Base-by-base conservation (phyloP, 1,140 invertebrate genomes). In the Leptinotarsa lineolata region DNA sequence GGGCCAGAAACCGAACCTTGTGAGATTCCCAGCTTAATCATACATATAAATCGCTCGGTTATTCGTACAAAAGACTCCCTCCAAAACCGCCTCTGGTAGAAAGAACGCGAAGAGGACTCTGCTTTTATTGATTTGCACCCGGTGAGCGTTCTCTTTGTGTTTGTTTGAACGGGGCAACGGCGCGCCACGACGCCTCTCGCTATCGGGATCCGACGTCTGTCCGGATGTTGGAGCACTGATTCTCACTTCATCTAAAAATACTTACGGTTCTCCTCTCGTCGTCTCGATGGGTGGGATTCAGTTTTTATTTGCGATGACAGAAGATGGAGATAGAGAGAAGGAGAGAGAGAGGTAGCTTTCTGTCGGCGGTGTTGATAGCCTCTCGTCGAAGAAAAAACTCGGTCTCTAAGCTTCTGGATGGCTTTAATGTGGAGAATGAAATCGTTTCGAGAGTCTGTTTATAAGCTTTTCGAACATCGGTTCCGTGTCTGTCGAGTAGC, bases 191-290 rank as follows among this genome's bases (percentile, higher is more conserved):
- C 48, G 48, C 15, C 48, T 54, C 48, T 54, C 48, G 48, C 15
- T 18, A 18, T 15, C 48, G 48, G 48, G 48, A 54, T 54, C 61
- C 61, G 61, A 21, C 20, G 20, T 21, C 61, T 63, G 61, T 59
- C 58, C 58, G 58, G 58, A 63, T 21, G 61, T 63, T 22, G n/a
- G 20, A 63, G 20, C 15, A 16, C 16, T 30, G 61, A 63, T 63
- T 63, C 61, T 21, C 61, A 63, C 61, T 63, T 63, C 61, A 63
- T 63, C 61, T 63, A 63, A 63, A 63, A 63, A 63, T 63, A 63
- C 61, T 63, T 63, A 21, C 16, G 61, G 15, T n/a, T 18, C n/a
- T 54, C 16, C 61, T 63, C 20, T 18, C 20, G 61, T 30, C 61
- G 61, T 24, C 61, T 63, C 61, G 20, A 63, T 30, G 61, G 20